Evolutionary conservation across 30 jellyfish, hydroid and myxozoan genomes (phyloP), one percentile per base, ranked within the genome.

Genomic region (Phacellophora camtschatica): DNA sequence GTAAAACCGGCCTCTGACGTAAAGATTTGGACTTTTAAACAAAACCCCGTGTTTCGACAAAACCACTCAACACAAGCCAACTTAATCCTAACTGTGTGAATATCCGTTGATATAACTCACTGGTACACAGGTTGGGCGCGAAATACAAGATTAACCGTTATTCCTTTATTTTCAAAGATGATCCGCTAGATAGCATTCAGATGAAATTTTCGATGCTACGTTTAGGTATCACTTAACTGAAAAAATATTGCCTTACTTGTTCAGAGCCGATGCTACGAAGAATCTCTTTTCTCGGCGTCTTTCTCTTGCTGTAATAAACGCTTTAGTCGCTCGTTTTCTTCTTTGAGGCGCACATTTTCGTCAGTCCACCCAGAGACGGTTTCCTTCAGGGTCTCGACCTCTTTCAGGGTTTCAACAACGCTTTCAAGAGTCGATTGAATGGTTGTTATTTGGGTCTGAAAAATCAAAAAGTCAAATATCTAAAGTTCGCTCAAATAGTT

Each of bases 281-380:
- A 69, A 15, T 80, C 91, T 27, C 61, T 66, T 13, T 23, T 66
- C 43, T 66, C 82, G 32, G 15, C 54, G 16, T 53, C 86, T 55
- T 73, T 73, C 24, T 65, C 91, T 36, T 80, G 80, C 68, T 63
- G 91, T 36, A 80, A 25, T 28, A 64, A 12, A 25, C 66, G 51
- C 79, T 70, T 76, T 42, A 87, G 56, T 16, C 88, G 65, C 73
- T 75, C 91, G 62, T 87, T 87, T 42, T 87, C 96, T 58, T 87
- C 96, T 31, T 76, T 75, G 32, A 87, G 71, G 28, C 67, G 89
- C 33, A 33, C 55, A 64, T 87, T 87, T 34, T 87, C 96, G 42
- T 76, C 96, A 23, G 96, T 75, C 86, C 87, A 87, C 11, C 77
- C 69, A 16, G 78, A 51, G 39, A 87, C 85, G 16, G 89, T 87